Evolutionary conservation across 2,888 invertebrate genomes (phyloP).

Genomic region (Neoitamus cyanurus): DNA sequence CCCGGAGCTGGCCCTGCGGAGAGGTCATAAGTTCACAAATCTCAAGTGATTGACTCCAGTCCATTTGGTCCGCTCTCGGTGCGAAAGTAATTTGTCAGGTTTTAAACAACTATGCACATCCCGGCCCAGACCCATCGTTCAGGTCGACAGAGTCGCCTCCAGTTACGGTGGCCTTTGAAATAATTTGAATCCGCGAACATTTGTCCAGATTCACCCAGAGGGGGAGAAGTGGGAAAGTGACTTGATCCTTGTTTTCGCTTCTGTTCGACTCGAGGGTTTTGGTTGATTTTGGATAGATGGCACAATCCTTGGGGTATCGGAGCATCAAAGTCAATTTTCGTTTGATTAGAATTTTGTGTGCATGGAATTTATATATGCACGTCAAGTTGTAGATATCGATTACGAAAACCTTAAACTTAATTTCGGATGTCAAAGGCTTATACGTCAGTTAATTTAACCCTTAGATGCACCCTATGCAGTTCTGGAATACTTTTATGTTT

Average conservation of each 20-base stretch:
- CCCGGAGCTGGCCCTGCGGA: background rate
- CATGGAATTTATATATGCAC: no score
- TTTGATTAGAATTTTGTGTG: no score
- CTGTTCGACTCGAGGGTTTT: background rate
- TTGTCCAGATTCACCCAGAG: background rate
- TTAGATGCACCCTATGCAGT: no score
- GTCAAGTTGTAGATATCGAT: no score
- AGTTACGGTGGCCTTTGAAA: background rate
- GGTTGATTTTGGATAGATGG: background rate
- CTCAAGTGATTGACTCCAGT: conserved; percentile 17
- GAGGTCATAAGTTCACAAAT: conserved; percentile 24
- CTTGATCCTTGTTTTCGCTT: background rate
- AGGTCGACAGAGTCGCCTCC: background rate
- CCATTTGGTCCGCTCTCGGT: background rate
- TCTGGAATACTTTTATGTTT: no score
- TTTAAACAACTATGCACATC: background rate
- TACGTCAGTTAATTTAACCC: no score
- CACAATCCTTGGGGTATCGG: background rate
- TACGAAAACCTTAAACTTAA: no score
- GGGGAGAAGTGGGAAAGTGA: background rate
- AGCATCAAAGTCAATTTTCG: background rate
- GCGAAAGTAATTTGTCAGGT: conserved; percentile 14
- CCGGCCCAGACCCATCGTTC: background rate
- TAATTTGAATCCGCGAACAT: background rate
- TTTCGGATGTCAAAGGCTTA: no score